Conservation (phyloP, 2,888 invertebrate genomes). For the Pomacea canaliculata region DNA sequence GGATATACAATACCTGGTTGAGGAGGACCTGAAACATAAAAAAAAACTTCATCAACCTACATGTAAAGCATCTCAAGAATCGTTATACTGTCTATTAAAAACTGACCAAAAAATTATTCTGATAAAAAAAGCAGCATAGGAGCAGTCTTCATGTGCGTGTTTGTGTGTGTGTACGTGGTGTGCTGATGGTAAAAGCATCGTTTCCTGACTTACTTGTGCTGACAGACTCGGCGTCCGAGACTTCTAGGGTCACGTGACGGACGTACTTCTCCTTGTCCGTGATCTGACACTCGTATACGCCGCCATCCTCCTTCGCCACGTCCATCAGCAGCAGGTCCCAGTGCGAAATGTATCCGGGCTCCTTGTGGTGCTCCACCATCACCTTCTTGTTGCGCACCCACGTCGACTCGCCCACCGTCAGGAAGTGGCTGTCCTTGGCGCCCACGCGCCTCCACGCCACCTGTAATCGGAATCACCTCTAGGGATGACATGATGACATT, state of each 20-base stretch:
- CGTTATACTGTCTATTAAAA: too few species aligned
- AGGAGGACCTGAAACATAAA: too few species aligned
- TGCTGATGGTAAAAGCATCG: background rate
- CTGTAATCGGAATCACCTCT: constrained; percentile 23
- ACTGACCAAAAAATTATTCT: too few species aligned
- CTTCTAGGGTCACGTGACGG: constrained; percentile 17
- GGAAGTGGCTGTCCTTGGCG: constrained; percentile 32
- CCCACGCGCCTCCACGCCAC: constrained; percentile 41
- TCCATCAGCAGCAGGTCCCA: constrained; percentile 42
- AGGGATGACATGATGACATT: too few species aligned
- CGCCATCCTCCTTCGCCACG: constrained; percentile 33
- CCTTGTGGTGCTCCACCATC: constrained; percentile 38
- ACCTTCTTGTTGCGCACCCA: constrained; percentile 40
- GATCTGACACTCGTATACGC: constrained; percentile 46
- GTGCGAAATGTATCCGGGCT: constrained; percentile 34
- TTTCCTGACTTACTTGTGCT: background rate
- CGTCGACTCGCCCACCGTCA: constrained; percentile 42
- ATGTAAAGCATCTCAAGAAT: too few species aligned
- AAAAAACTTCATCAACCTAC: too few species aligned
- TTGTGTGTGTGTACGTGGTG: too few species aligned
- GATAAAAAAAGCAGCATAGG: too few species aligned
- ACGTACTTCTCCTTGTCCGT: constrained; percentile 33
- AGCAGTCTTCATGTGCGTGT: too few species aligned
- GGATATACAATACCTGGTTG: too few species aligned
- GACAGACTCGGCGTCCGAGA: background rate